A percentile compares a stretch with the other conserved stretches of the same genome.
phyloP scores from a whole-genome alignment of 2,113 vertebrate species.

The Trachemys scripta region DNA sequence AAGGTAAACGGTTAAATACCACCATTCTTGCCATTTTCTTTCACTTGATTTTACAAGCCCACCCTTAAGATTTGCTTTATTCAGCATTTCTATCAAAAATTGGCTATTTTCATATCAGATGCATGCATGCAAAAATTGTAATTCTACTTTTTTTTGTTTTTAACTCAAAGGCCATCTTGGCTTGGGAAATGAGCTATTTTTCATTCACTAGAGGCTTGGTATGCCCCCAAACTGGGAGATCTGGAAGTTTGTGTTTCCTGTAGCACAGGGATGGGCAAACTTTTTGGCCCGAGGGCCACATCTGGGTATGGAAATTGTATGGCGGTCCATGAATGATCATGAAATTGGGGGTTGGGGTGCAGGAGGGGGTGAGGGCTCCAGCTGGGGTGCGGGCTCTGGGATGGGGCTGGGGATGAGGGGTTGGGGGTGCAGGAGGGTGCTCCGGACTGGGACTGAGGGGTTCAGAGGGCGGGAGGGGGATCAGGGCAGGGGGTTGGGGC shows the following conservation, averaged over 20 bases:
- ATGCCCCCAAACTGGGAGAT: conserved; percentile 49
- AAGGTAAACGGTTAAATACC: neutral
- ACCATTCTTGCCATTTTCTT: conserved; percentile 3
- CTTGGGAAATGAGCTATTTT: neutral
- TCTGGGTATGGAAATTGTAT: no score
- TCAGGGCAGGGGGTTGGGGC: no score
- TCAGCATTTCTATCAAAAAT: neutral
- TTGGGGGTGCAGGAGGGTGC: no score
- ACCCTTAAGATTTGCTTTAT: neutral
- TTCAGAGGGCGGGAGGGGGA: no score
- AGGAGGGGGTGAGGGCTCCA: no score
- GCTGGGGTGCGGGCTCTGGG: no score
- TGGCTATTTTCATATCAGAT: neutral
- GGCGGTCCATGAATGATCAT: no score
- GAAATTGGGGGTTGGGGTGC: no score
- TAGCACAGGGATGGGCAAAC: no score
- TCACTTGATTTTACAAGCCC: neutral
- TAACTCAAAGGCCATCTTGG: neutral
- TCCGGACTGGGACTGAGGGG: no score
- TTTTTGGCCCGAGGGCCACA: no score
- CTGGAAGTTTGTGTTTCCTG: conserved; percentile 4
- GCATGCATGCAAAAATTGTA: neutral
- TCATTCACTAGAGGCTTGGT: neutral
- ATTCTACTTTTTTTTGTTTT: neutral
- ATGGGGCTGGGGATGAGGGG: no score